Evolutionary conservation across 2,888 invertebrate species (phyloP), one percentile per base, ranked within the genome.

Genomic region (Mimas tiliae): DNA sequence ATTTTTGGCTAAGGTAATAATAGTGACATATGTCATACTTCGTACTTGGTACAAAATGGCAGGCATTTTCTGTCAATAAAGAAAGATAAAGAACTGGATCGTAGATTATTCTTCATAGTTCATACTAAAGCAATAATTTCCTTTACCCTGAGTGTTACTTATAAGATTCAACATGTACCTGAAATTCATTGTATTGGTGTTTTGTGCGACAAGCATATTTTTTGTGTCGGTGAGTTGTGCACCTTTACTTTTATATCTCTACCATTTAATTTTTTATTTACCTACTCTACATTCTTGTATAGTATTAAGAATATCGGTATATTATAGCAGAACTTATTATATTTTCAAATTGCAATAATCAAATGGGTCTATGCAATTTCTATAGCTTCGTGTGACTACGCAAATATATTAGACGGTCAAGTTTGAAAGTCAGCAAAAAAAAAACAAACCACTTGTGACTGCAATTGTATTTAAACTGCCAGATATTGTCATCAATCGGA

Each of bases 171-270:
- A 11, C 16, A 66, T 66, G 66, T 66, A 52, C 53, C 47, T 63
- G 34, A 67, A 69, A 50, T 64, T 38, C 45, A 47, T 64, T 27
- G 16, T 69, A 11, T 21, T 70, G 21, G 53, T 63, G 14, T 67
- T 68, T 67, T 64, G 63, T 16, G 63, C 63, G 0, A 67, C 68
- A 7, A 62, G 68, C 48, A 55, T 67, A 12, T 51, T 65, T 8
- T 45, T 68, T 42, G 68, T 67, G 42, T 67, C 70, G 45, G 70
- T 70, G 67, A 65, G 68, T 48, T 48, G 38, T 14, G 8, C 38
- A 8, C 7, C 19, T 51, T 33, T 38, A 8, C 51, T 16, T 9
- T 50, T 50, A 16, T 19, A 1, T 50, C 8, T 8, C 9, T 9
- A 50, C 16, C 16, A 33, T n/a, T 11, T 53, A 1, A 0, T 47